A percentile compares a stretch with the other conserved stretches of the same genome.
phyloP scores from a whole-genome alignment of 2,888 invertebrate species.

The Lepidocyrtoides sp. region DNA sequence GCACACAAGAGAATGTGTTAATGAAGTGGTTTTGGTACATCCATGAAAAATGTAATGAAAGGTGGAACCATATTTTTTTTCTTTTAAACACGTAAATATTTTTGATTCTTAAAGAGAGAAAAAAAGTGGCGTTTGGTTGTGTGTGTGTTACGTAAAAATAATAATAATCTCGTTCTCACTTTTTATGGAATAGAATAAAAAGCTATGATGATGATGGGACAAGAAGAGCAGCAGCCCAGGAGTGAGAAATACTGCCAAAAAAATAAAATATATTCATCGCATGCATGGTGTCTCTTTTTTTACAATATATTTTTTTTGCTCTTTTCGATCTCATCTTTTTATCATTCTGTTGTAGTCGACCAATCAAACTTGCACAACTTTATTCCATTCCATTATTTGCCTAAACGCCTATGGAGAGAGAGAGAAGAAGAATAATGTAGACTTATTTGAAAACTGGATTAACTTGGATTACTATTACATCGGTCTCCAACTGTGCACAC shows the following conservation, averaged over 20 bases:
- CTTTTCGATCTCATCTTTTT: neutral
- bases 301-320: neutral
- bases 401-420: neutral
- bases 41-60: conserved; percentile 55
- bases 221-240: neutral
- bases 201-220: conserved; percentile 19
- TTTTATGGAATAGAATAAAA: conserved; percentile 59
- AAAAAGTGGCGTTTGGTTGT: conserved; percentile 26
- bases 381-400: neutral
- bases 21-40: conserved; percentile 75
- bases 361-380: neutral
- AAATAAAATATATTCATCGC: neutral
- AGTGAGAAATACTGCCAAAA: conserved; percentile 43
- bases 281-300: too few relatives aligned
- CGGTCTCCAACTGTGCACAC: conserved; percentile 9
- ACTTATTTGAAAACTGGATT: conserved; percentile 61
- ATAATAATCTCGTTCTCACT: conserved; percentile 46
- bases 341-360: too few relatives aligned
- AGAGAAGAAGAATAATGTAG: neutral
- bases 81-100: conserved; percentile 38
- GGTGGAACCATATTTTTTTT: conserved; percentile 34
- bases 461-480: neutral
- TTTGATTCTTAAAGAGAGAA: neutral
- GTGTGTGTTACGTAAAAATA: conserved; percentile 2
- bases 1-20: conserved; percentile 70